Percentiles rank a stretch among this genome's conserved stretches.
These are phyloP conservation scores for Esox niger DNA, from an alignment of 2,113 vertebrate species.

Conservation along the genomic window DNA sequence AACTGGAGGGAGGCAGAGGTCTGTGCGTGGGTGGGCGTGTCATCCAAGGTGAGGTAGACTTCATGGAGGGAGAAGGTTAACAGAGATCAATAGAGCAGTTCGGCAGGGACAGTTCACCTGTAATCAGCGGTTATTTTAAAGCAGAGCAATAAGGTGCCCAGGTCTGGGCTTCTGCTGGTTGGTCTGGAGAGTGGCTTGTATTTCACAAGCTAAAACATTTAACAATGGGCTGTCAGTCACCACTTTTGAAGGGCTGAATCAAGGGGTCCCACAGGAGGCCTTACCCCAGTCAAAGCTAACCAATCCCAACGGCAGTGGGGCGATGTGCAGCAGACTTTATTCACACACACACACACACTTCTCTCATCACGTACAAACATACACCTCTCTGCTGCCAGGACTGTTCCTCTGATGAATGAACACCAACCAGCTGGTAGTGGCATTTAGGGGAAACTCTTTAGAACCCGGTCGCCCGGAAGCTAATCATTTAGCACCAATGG, in stretches of 20 bases:
- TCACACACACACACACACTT: slow-evolving; percentile 31
- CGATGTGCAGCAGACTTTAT: slow-evolving; percentile 26
- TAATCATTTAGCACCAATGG: too few relatives aligned
- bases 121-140: not conserved
- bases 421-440: too few relatives aligned
- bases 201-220: not conserved
- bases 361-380: not conserved
- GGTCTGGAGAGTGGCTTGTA: not conserved
- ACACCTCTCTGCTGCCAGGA: too few relatives aligned
- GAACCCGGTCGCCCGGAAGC: too few relatives aligned
- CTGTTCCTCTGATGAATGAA: too few relatives aligned
- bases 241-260: slow-evolving; percentile 8
- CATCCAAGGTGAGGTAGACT: too few relatives aligned
- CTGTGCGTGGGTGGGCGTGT: not conserved
- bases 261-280: too few relatives aligned
- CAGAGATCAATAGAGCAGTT: too few relatives aligned
- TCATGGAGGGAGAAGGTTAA: too few relatives aligned
- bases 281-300: slow-evolving; percentile 34
- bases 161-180: slow-evolving; percentile 1
- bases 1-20: slow-evolving; percentile 5
- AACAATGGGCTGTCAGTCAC: not conserved
- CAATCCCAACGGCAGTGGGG: slow-evolving; percentile 17
- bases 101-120: too few relatives aligned
- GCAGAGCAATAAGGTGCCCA: not conserved
- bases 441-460: too few relatives aligned